phyloP scores from a whole-genome alignment of 2,113 vertebrate species.

The Eulemur macaco region DNA sequence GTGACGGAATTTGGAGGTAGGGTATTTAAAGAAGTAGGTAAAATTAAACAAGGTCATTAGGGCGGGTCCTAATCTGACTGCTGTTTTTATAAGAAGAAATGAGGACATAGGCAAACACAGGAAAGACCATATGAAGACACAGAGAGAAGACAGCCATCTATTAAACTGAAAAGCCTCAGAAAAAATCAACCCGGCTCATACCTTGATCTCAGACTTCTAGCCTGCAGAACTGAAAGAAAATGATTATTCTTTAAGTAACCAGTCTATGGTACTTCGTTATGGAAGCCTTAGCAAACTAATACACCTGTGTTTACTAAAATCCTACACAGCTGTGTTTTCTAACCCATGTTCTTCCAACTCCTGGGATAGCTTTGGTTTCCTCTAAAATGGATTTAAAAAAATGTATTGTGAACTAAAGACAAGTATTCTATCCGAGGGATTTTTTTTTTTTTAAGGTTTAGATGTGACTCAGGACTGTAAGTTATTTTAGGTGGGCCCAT shows the following conservation, averaged over 20 bases:
- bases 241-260: not conserved
- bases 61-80: not conserved
- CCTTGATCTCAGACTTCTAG: not conserved
- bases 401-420: not conserved
- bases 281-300: not conserved
- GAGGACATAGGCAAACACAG: not conserved
- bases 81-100: not conserved
- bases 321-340: not conserved
- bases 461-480: not conserved
- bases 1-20: not conserved
- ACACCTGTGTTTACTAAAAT: conserved; percentile 11
- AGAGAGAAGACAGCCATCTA: not conserved
- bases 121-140: not conserved
- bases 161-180: not conserved
- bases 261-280: not conserved
- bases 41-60: not conserved
- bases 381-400: not conserved
- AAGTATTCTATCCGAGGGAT: not conserved
- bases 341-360: not conserved
- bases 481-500: not conserved
- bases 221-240: not conserved
- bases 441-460: not conserved
- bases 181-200: not conserved
- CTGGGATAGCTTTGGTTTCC: not conserved
- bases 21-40: not conserved